Percentiles rank a stretch among this genome's conserved stretches.
phyloP scores from a whole-genome alignment of 2,113 vertebrate genomes.

The Oreotrochilus melanogaster region DNA sequence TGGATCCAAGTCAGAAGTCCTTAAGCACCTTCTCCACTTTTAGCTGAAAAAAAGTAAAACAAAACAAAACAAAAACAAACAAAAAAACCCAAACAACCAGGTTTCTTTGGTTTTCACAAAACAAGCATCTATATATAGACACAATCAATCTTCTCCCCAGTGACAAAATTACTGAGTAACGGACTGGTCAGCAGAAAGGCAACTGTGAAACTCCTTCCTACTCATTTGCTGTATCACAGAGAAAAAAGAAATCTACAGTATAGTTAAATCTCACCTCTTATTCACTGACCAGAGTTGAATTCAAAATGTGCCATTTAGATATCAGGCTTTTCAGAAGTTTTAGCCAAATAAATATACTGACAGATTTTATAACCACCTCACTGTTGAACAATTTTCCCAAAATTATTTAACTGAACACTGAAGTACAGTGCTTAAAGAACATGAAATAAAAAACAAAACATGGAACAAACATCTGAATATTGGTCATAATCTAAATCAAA shows the following conservation, averaged over 20 bases:
- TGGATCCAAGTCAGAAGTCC: not conserved
- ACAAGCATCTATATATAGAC: not conserved
- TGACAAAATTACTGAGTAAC: not conserved
- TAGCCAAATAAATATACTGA: not conserved
- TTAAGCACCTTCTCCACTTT: not conserved
- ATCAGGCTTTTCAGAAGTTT: not conserved
- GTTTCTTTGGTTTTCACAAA: not conserved
- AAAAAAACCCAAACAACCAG: too few species aligned
- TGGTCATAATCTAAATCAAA: not conserved
- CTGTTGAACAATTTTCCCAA: not conserved
- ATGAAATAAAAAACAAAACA: not conserved
- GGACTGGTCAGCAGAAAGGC: not conserved
- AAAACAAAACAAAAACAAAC: too few species aligned
- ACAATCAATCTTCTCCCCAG: not conserved
- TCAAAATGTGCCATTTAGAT: not conserved
- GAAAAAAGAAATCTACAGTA: not conserved
- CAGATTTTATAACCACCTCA: not conserved
- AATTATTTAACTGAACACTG: not conserved
- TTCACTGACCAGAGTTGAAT: not conserved
- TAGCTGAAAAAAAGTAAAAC: not conserved
- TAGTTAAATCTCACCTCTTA: not conserved
- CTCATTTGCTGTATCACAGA: fast-evolving
- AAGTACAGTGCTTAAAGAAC: too few species aligned
- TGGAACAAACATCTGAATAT: not conserved
- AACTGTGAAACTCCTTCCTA: not conserved